Base-by-base conservation (phyloP, 2,113 vertebrate species). In the Lethenteron camtschaticum region DNA sequence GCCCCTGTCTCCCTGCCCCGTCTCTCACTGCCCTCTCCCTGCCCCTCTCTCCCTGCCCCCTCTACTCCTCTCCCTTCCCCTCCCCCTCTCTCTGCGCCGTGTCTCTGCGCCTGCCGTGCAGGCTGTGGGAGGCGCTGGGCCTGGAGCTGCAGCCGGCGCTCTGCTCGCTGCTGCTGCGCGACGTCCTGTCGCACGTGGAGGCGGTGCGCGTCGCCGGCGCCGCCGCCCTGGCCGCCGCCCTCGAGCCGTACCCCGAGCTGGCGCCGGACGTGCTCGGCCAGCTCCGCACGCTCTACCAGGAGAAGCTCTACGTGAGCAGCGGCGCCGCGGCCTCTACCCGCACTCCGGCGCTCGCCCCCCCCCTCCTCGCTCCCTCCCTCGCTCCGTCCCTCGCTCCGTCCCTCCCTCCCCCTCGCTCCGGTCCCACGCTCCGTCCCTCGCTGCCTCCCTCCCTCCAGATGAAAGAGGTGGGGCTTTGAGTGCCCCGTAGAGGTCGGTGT, bases 281-380 rank as follows among this genome's bases (percentile, higher is more conserved):
- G 72, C 87, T 99, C 16, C 87, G 82, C 13, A 85, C 91, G 72
- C 84, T 96, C 72, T 99, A 96, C 77, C 88, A 99, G 73, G 79
- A 95, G 77, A 99, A 92, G 73, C 89, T 99, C 72, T 96, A 89
- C 8, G 94, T 99, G 77, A 89, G 90, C 79, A 10, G 11, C 20
- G 60, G 20, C 20, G 60, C 10, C 60, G 10, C 10, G 24, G 4
- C 24, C 24, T 41, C 24, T 3, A 41, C 24, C 24, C 24, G 24
- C 20, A 20, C 20, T 20, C 20, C 20, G 2, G 20, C 20, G 20
- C 20, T 20, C 20, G 20, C 20, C 24, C 4, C 24, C 24, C 24
- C 24, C 24, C 24, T 41, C 24, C 24, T 41, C 24, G 24, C 24
- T 41, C 2, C 24, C 24, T 41, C 24, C 24, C 24, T 41, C 24